Base-by-base conservation (phyloP, 2,888 invertebrate genomes). In the Hedya salicella region DNA sequence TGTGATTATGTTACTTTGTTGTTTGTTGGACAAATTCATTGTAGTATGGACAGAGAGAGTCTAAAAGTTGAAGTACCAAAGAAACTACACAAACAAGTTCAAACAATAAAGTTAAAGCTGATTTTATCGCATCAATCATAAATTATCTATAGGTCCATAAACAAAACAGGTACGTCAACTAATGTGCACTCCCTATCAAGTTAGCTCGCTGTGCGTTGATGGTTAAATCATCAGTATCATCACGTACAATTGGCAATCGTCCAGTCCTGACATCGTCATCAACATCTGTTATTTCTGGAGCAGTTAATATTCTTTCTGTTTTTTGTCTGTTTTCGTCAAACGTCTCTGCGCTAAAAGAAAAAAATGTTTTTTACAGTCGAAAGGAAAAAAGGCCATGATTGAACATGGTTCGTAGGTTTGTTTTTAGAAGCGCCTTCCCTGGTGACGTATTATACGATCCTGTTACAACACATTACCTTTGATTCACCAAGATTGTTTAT, bases 261-360 rank as follows among this genome's bases (percentile, higher is more conserved):
- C 66, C 66, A 66, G 48, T 16, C 14, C 48, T 40, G 39, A 49
- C 32, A 42, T 61, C 66, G 49, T 61, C 61, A 61, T 61, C 60
- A 54, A 40, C 66, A 42, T 60, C 46, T 32, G 66, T 60, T 65
- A 66, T 66, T 66, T 54, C 60, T 61, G 66, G 66, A 21, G 40
- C 60, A 36, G 48, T 54, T 61, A 49, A 42, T 49, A 66, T 66
- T 61, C 40, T n/a, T 36, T 36, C 11, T 14, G 30, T 21, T 48
- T 40, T 30, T 65, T 39, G 32, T 6, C 46, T 14, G 39, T 54
- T 54, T 59, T 42, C 60, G 21, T 60, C 30, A 40, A 44, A 59
- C 11, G 13, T n/a, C 50, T 25, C 16, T 17, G 6, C 42, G 14
- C 21, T 56, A 17, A 1, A 44, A 56, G 32, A 54, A 36, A 21